Conservation (phyloP, 2,888 invertebrate species). For the Mechanitis messenoides region DNA sequence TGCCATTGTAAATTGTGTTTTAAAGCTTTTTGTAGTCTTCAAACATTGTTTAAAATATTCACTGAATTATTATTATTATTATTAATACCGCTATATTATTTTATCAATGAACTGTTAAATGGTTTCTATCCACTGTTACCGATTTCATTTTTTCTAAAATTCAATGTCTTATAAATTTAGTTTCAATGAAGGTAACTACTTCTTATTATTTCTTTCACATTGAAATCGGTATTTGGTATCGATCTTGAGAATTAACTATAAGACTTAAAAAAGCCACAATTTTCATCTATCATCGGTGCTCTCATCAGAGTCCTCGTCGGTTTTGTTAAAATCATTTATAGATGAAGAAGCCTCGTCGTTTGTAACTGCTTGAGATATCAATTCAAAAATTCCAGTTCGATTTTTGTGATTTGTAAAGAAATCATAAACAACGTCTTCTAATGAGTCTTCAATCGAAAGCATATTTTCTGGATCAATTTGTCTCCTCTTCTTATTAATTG, state of each 20-base stretch:
- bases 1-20: too few species aligned
- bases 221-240: slow-evolving; percentile 4
- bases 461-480: slow-evolving; percentile 64
- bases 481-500: slow-evolving; percentile 46
- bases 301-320: slow-evolving; percentile 38
- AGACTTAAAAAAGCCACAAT: background rate
- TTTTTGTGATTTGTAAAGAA: slow-evolving; percentile 60
- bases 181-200: background rate
- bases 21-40: too few species aligned
- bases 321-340: slow-evolving; percentile 50
- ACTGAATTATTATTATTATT: too few species aligned
- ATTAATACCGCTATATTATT: too few species aligned
- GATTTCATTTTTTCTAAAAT: background rate
- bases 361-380: slow-evolving; percentile 61
- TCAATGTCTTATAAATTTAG: background rate
- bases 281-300: slow-evolving; percentile 1
- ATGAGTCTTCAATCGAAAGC: slow-evolving; percentile 60
- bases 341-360: slow-evolving; percentile 48
- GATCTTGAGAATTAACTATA: background rate
- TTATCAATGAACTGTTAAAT: background rate
- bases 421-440: slow-evolving; percentile 63
- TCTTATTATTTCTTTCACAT: background rate
- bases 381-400: slow-evolving; percentile 57
- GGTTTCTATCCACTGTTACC: background rate
- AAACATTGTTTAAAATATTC: too few species aligned